A percentile compares a stretch with the other conserved stretches of the same genome.
Evolutionary conservation across 2,113 vertebrate species (phyloP).

Genomic region (Epinephelus moara): DNA sequence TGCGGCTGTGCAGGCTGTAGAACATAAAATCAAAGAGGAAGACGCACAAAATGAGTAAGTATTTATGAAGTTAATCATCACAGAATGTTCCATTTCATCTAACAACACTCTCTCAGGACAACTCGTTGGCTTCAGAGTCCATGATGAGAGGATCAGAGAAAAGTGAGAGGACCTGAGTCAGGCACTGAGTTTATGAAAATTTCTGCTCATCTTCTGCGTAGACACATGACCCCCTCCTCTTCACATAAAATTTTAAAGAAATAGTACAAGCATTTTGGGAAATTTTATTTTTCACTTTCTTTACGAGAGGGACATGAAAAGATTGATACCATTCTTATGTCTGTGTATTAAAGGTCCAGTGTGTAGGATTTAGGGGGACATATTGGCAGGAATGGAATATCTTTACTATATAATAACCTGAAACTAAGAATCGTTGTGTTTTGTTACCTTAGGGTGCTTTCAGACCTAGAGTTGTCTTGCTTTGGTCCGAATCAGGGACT

Average conservation of each 20-base stretch:
- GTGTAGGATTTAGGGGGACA: too few relatives aligned
- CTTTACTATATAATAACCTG: too few relatives aligned
- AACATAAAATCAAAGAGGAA: slow-evolving; percentile 94
- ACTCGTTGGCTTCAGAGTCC: not conserved
- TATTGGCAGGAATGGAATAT: too few relatives aligned
- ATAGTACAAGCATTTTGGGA: not conserved
- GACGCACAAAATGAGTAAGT: slow-evolving; percentile 89
- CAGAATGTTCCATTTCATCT: not conserved
- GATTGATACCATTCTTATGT: not conserved
- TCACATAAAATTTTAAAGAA: not conserved
- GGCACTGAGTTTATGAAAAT: not conserved
- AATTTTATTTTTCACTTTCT: not conserved
- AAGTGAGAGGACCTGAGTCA: not conserved
- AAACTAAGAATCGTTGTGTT: too few relatives aligned
- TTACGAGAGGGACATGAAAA: not conserved
- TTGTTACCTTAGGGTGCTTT: too few relatives aligned
- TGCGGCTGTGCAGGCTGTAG: slow-evolving; percentile 92
- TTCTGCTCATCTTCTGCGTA: not conserved
- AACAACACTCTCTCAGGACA: not conserved
- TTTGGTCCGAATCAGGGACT: too few relatives aligned
- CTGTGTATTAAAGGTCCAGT: too few relatives aligned
- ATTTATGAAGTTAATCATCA: not conserved
- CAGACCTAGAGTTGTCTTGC: too few relatives aligned
- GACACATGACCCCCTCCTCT: not conserved
- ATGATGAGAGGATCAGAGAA: not conserved